phyloP scores from a whole-genome alignment of 1,140 invertebrate genomes.

The Drosophila trapezifrons region DNA sequence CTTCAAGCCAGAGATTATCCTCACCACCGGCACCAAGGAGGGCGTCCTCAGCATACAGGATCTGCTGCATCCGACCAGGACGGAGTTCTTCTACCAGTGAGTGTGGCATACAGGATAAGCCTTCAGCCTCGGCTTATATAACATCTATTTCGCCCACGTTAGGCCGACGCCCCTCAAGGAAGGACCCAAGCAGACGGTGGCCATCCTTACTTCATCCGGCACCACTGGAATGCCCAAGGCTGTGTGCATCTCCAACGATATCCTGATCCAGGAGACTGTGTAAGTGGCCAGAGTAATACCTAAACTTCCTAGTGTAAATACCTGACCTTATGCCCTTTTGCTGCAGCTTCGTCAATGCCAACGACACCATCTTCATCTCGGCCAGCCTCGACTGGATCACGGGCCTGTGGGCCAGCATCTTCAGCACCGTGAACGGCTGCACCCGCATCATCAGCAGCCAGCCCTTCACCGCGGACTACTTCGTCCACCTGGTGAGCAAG shows the following conservation, averaged over 20 bases:
- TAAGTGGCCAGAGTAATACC: slow-evolving; percentile 20
- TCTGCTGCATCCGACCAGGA: slow-evolving; percentile 51
- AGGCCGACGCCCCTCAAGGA: slow-evolving; percentile 50
- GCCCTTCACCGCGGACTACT: slow-evolving; percentile 51
- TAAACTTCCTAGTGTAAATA: not conserved
- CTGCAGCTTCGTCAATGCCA: slow-evolving; percentile 38
- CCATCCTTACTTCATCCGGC: slow-evolving; percentile 87
- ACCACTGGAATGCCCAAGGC: slow-evolving; percentile 92
- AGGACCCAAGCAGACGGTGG: slow-evolving; percentile 61
- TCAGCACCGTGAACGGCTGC: slow-evolving; percentile 37
- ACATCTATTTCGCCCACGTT: not conserved
- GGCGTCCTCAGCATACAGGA: slow-evolving; percentile 56
- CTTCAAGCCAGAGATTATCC: slow-evolving; percentile 43
- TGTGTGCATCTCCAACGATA: slow-evolving; percentile 88
- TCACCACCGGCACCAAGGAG: slow-evolving; percentile 45
- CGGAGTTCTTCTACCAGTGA: slow-evolving; percentile 64
- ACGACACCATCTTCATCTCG: slow-evolving; percentile 32
- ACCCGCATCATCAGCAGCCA: slow-evolving; percentile 62
- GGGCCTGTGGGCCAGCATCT: slow-evolving; percentile 47
- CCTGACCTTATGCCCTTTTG: accelerated
- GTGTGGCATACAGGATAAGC: not conserved
- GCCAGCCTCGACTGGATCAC: slow-evolving; percentile 65
- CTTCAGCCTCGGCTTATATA: not conserved
- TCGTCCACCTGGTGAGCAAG: slow-evolving; percentile 54
- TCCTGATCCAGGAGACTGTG: slow-evolving; percentile 26